Conservation (phyloP, 2,113 vertebrate genomes). For the Microtus pennsylvanicus region DNA sequence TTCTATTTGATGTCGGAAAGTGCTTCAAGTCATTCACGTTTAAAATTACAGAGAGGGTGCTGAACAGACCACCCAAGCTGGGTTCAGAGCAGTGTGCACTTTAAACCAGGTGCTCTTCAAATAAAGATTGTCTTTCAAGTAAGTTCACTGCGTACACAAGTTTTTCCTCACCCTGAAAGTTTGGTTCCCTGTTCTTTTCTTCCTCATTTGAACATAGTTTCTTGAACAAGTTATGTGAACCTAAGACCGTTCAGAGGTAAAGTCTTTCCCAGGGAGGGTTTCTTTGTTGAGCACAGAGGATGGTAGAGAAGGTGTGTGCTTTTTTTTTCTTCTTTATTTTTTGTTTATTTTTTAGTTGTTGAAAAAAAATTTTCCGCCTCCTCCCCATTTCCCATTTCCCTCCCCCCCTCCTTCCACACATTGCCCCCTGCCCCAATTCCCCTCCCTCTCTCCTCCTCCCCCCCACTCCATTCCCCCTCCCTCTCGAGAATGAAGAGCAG, state of each 20-base stretch:
- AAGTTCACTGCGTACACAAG: slow-evolving; percentile 60
- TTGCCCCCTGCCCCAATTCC: too few species aligned
- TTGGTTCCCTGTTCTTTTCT: neutral
- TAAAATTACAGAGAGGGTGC: slow-evolving; percentile 75
- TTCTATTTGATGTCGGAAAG: slow-evolving; percentile 76
- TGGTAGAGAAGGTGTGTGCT: neutral
- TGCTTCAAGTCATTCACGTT: slow-evolving; percentile 67
- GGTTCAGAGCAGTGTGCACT: slow-evolving; percentile 39
- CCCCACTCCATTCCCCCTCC: too few species aligned
- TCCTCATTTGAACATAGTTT: slow-evolving; percentile 44
- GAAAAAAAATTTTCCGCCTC: too few species aligned
- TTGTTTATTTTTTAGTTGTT: too few species aligned
- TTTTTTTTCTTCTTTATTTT: neutral
- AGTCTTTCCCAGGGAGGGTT: slow-evolving; percentile 7
- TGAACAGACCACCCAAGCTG: slow-evolving; percentile 77
- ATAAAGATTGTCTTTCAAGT: slow-evolving; percentile 70
- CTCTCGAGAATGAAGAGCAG: too few species aligned
- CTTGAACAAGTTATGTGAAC: slow-evolving; percentile 36
- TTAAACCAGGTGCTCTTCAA: slow-evolving; percentile 78
- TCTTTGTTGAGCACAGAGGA: neutral
- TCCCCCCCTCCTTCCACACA: too few species aligned
- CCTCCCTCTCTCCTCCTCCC: too few species aligned
- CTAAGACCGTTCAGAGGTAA: neutral
- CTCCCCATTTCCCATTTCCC: too few species aligned
- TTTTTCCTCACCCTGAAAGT: slow-evolving; percentile 67